Evolutionary conservation across 2,888 invertebrate genomes (phyloP).

Genomic region (Luffia ferchaultella): DNA sequence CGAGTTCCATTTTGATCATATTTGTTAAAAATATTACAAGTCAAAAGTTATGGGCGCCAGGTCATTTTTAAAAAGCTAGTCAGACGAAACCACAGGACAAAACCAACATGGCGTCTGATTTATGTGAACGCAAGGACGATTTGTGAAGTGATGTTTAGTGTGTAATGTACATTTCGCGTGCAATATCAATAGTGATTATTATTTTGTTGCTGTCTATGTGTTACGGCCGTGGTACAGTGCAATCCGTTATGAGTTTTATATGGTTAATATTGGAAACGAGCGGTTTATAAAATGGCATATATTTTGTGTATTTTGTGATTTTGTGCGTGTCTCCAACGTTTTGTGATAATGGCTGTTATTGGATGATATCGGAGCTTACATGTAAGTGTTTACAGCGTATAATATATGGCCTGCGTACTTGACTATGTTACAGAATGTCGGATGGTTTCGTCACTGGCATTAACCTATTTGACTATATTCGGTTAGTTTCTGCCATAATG

Average conservation of each 20-base stretch:
- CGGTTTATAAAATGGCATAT: conserved; percentile 49
- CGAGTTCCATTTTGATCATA: too few relatives aligned
- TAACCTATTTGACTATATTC: background rate
- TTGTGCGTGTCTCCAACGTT: conserved; percentile 24
- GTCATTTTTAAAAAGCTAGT: too few relatives aligned
- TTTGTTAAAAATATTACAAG: too few relatives aligned
- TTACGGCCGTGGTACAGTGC: conserved; percentile 39
- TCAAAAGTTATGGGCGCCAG: too few relatives aligned
- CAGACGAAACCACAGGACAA: too few relatives aligned
- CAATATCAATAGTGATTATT: conserved; percentile 24
- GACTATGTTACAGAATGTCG: background rate
- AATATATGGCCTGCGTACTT: background rate
- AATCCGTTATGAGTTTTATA: conserved; percentile 50
- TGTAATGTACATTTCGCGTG: background rate
- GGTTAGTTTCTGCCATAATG: background rate
- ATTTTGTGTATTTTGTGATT: conserved; percentile 61
- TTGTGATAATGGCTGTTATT: conserved; percentile 53
- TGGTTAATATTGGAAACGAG: conserved; percentile 50
- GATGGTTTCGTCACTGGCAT: background rate
- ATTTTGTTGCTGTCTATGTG: conserved; percentile 44
- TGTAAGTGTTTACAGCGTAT: conserved; percentile 30
- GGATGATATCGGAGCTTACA: conserved; percentile 55
- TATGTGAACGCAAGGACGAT: conserved; percentile 62
- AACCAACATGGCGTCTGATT: conserved; percentile 64
- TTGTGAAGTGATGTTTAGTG: conserved; percentile 19